Evolutionary conservation across 2,797 vertebrate genomes (phyloP).

Genomic region (Anguilla pacifica): DNA sequence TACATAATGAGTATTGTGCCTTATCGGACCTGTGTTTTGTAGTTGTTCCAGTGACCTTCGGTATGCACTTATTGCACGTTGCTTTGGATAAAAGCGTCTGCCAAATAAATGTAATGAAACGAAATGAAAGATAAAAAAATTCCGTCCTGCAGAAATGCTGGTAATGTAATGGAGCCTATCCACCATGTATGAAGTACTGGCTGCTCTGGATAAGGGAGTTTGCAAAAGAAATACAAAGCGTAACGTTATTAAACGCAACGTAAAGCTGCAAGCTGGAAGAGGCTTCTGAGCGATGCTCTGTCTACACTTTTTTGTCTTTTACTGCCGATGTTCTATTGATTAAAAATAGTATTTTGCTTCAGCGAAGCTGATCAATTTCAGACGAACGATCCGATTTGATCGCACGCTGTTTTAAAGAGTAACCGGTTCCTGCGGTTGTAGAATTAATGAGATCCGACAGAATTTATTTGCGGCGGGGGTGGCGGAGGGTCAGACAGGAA

Average conservation of each 20-base stretch:
- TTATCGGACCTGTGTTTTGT: too few species aligned
- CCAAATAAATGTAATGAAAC: too few species aligned
- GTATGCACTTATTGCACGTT: too few species aligned
- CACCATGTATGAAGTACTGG: not conserved
- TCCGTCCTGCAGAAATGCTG: not conserved
- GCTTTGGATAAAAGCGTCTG: too few species aligned
- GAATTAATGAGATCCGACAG: not conserved
- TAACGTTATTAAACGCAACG: not conserved
- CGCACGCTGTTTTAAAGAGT: not conserved
- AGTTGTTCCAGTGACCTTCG: too few species aligned
- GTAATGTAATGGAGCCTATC: not conserved
- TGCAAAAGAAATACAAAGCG: not conserved
- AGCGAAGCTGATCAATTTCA: not conserved
- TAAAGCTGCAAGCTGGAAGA: not conserved
- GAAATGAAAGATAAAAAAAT: not conserved
- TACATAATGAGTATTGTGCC: too few species aligned
- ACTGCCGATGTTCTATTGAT: not conserved
- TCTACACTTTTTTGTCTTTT: not conserved
- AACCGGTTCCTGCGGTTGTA: not conserved
- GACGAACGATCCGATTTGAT: not conserved
- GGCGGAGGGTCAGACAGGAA: not conserved
- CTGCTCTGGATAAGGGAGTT: not conserved
- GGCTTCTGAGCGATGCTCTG: not conserved
- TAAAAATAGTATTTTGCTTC: not conserved
- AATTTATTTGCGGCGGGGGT: not conserved